phyloP scores from a whole-genome alignment of 1,140 invertebrate species.

The Zaprionus nigranus region DNA sequence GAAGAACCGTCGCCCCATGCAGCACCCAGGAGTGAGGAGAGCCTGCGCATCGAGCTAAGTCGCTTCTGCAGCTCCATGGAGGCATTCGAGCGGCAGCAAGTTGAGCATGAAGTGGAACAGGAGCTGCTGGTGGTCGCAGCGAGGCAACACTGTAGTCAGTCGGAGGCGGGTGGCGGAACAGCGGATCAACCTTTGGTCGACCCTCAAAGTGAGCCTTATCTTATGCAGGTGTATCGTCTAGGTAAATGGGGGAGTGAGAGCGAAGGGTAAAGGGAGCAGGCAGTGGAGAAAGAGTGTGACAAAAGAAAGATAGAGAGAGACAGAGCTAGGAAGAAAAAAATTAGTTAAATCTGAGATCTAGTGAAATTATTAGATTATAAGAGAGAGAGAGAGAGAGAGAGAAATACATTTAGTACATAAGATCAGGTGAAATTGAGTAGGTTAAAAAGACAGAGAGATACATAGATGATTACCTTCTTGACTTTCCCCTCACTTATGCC shows the following conservation, averaged over 20 bases:
- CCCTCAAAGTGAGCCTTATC: conserved; percentile 57
- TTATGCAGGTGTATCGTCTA: conserved; percentile 46
- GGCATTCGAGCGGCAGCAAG: conserved; percentile 57
- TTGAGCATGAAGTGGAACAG: not conserved
- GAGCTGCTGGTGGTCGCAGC: not conserved
- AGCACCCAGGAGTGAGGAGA: conserved; percentile 59
- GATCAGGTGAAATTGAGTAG: not conserved
- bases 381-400: not conserved
- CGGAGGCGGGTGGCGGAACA: not conserved
- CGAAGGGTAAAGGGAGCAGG: not conserved
- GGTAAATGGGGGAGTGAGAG: conserved; percentile 33
- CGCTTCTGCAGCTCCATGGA: conserved; percentile 73
- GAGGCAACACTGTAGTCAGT: not conserved
- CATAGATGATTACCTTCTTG: not conserved
- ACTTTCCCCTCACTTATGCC: too few relatives aligned
- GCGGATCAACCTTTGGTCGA: conserved; percentile 44
- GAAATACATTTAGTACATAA: not conserved
- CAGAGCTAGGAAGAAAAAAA: not conserved
- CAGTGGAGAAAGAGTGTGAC: not conserved
- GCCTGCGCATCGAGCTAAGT: conserved; percentile 67
- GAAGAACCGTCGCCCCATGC: conserved; percentile 9
- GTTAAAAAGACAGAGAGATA: not conserved
- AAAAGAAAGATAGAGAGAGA: not conserved
- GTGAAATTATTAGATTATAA: not conserved
- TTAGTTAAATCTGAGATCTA: not conserved